A percentile compares a stretch with the other conserved stretches of the same genome.
These are phyloP conservation scores for Hoplias malabaricus DNA, from an alignment of 2,113 vertebrate genomes.

Conservation along the genomic window DNA sequence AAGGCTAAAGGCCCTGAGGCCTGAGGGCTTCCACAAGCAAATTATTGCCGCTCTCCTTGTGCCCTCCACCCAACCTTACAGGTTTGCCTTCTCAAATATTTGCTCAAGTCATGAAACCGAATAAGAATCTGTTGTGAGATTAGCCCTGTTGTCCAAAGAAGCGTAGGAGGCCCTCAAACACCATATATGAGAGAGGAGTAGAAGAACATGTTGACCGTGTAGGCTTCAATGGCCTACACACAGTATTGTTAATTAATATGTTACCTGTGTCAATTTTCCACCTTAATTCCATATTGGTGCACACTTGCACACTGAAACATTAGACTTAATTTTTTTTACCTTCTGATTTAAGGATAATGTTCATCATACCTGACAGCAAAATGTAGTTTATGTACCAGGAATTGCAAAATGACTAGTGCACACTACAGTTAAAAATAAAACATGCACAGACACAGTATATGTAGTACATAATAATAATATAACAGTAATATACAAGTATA, in stretches of 20 bases:
- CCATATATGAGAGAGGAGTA: neutral
- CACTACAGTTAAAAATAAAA: no score
- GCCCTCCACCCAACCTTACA: constrained; percentile 5
- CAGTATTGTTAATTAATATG: neutral
- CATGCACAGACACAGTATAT: no score
- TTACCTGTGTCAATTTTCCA: neutral
- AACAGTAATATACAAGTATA: no score
- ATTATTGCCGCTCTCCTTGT: constrained; percentile 21
- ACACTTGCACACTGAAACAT: no score
- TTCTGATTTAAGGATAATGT: no score
- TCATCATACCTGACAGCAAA: no score
- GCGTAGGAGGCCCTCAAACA: neutral
- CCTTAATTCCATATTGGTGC: no score
- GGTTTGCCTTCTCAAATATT: constrained; percentile 47
- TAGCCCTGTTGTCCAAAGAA: neutral
- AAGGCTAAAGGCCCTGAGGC: neutral
- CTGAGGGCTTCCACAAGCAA: constrained; percentile 13
- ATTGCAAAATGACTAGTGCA: no score
- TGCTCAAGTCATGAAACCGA: constrained; percentile 41
- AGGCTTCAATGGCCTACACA: neutral
- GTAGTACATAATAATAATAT: no score
- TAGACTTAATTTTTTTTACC: no score
- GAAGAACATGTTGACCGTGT: neutral
- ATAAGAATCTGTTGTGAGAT: constrained; percentile 3
- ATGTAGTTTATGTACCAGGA: no score